These are phyloP conservation scores for Lanistes nyassanus DNA, from an alignment of 1,140 invertebrate species.

Conservation along the genomic window DNA sequence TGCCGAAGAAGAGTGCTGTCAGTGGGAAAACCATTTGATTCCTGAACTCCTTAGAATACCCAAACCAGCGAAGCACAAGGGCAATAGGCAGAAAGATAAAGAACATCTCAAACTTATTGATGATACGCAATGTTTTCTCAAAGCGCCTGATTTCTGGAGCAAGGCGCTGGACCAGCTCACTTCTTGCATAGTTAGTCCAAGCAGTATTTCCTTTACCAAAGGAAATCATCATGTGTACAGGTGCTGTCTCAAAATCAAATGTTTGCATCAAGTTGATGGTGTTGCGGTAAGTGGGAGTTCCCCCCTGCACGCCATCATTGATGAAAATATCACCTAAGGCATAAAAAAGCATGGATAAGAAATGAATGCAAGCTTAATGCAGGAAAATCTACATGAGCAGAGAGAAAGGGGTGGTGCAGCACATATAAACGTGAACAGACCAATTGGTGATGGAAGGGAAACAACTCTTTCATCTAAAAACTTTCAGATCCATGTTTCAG, in stretches of 20 bases:
- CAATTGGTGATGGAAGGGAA: no score
- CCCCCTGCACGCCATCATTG: slow-evolving; percentile 59
- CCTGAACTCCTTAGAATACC: slow-evolving; percentile 54
- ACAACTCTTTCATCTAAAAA: no score
- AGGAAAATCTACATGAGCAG: no score
- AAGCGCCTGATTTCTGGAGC: slow-evolving; percentile 50
- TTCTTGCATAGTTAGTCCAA: slow-evolving; percentile 57
- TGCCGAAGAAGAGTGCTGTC: slow-evolving; percentile 58
- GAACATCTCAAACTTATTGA: slow-evolving; percentile 50
- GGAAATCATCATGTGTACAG: slow-evolving; percentile 55
- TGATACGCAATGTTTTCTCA: slow-evolving; percentile 43
- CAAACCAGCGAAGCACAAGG: slow-evolving; percentile 47
- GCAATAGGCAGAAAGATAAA: slow-evolving; percentile 56
- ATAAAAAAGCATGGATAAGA: not conserved
- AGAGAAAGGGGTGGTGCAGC: no score
- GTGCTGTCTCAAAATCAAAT: slow-evolving; percentile 43
- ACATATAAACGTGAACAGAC: no score
- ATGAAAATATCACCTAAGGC: slow-evolving; percentile 39
- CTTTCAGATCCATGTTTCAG: no score
- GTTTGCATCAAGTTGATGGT: slow-evolving; percentile 49
- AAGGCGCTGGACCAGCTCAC: slow-evolving; percentile 42
- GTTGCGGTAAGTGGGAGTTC: slow-evolving; percentile 51
- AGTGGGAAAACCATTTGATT: slow-evolving; percentile 59
- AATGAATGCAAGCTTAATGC: no score
- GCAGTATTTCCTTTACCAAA: slow-evolving; percentile 54